These are phyloP conservation scores for Apamea sordens DNA, from an alignment of 2,888 invertebrate species.

Conservation along the genomic window DNA sequence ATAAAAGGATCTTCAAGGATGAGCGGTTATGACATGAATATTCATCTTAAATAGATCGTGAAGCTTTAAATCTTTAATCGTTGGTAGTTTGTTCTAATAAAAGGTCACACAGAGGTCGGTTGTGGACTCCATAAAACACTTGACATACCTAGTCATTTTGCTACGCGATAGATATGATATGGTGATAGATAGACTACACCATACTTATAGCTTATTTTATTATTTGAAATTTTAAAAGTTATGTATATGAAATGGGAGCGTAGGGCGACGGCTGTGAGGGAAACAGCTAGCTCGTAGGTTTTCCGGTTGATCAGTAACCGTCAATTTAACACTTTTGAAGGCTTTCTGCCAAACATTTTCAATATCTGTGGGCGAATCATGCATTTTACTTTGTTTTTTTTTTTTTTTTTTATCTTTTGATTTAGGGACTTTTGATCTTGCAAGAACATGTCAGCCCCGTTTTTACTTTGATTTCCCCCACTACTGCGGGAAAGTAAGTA, in stretches of 20 bases:
- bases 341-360: neutral
- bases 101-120: slow-evolving; percentile 8
- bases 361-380: neutral
- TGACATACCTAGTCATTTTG: neutral
- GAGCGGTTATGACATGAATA: slow-evolving; percentile 3
- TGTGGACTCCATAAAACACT: slow-evolving; percentile 10
- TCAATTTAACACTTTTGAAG: neutral
- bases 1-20: slow-evolving; percentile 21
- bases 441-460: too few species aligned
- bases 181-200: neutral
- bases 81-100: slow-evolving; percentile 21
- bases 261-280: neutral
- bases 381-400: neutral
- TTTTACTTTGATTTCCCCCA: neutral
- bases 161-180: neutral
- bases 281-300: neutral
- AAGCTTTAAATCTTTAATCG: slow-evolving; percentile 15
- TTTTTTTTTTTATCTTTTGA: too few species aligned
- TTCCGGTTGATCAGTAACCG: neutral
- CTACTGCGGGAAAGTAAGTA: neutral
- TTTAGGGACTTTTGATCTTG: too few species aligned
- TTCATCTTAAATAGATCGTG: slow-evolving; percentile 17
- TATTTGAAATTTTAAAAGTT: too few species aligned
- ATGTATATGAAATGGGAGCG: too few species aligned
- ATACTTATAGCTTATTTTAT: neutral